These are phyloP conservation scores for Pipistrellus nathusii DNA, from an alignment of 2,797 vertebrate genomes.

Conservation along the genomic window DNA sequence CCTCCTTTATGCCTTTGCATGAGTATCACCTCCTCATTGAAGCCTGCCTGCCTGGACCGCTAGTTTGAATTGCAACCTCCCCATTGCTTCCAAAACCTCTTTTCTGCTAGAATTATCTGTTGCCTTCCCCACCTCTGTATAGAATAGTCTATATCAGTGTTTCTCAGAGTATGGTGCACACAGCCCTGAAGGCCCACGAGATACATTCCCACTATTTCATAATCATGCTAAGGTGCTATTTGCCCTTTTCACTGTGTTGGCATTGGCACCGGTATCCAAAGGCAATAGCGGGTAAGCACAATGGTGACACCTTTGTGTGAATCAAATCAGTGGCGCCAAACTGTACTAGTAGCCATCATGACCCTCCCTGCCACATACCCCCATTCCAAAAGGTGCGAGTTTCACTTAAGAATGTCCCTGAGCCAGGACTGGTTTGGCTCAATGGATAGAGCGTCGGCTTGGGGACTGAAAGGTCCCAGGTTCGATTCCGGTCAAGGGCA, in stretches of 20 bases:
- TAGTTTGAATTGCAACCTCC: not conserved
- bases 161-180: not conserved
- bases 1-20: not conserved
- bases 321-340: not conserved
- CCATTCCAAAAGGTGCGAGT: not conserved
- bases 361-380: too few relatives aligned
- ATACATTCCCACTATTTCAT: not conserved
- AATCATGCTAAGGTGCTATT: not conserved
- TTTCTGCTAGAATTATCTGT: not conserved
- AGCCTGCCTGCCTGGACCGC: not conserved
- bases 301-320: not conserved
- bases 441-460: too few relatives aligned
- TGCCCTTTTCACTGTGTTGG: not conserved
- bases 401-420: not conserved
- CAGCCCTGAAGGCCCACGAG: not conserved
- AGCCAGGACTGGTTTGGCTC: too few relatives aligned
- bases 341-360: fast-evolving
- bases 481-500: too few relatives aligned
- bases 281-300: not conserved
- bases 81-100: fast-evolving
- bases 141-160: not conserved
- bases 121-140: not conserved
- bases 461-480: too few relatives aligned
- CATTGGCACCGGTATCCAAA: not conserved
- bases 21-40: not conserved